Conservation (phyloP, 2,888 invertebrate genomes). For the Lepidocyrtinus sp. region DNA sequence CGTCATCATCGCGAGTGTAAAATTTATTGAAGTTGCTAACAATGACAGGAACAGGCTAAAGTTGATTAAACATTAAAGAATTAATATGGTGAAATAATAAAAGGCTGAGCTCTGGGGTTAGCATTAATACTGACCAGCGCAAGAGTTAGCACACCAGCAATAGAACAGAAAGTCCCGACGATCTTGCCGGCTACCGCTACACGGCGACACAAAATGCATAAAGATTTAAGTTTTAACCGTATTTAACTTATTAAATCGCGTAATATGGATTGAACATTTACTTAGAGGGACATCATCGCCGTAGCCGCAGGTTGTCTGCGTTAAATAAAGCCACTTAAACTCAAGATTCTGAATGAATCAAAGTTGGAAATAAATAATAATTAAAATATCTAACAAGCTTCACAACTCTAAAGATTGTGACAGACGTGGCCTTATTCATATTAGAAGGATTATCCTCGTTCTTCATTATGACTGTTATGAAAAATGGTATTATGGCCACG, state of each 20-base stretch:
- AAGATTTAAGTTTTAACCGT: conserved; percentile 25
- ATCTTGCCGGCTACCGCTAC: no score
- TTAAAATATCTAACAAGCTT: conserved; percentile 55
- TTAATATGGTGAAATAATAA: not conserved
- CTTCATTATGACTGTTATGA: conserved; percentile 24
- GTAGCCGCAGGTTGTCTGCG: conserved; percentile 63
- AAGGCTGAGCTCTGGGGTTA: conserved; percentile 16
- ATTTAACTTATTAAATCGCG: not conserved
- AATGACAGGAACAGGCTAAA: conserved; percentile 64
- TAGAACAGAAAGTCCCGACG: no score
- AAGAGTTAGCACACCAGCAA: no score
- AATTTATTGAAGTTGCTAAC: conserved; percentile 67
- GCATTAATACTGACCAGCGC: no score
- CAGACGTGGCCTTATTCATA: conserved; percentile 2
- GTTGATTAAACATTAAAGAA: not conserved
- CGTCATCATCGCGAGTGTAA: conserved; percentile 61
- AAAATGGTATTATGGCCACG: conserved; percentile 64
- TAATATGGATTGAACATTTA: not conserved
- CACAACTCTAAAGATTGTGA: conserved; percentile 60
- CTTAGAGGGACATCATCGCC: conserved; percentile 53
- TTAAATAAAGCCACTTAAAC: conserved; percentile 49
- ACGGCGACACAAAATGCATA: not conserved
- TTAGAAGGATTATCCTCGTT: not conserved
- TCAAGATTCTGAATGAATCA: conserved; percentile 59
- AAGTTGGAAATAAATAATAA: conserved; percentile 22